Evolutionary conservation across 2,113 vertebrate genomes (phyloP), one percentile per base, ranked within the genome.

Genomic region (Scomber scombrus): DNA sequence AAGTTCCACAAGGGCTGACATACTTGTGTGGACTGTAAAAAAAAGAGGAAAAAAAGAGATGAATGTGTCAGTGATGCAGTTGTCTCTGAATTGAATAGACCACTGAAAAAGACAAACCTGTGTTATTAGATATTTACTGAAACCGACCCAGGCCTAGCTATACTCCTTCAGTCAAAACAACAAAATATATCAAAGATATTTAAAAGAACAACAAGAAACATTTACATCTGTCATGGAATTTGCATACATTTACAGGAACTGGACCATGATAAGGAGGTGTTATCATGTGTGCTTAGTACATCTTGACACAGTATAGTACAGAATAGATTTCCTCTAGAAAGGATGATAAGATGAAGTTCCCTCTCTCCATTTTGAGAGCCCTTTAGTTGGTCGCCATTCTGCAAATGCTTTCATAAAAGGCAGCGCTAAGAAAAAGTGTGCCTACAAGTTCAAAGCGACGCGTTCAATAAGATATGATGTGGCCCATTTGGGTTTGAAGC

Each of bases 351-450:
- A 87, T 62, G 63, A 89, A 80, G 79, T 89, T 87, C 74, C 69
- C 65, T 54, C 71, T 87, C 89, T 91, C 87, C 89, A 91, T 93
- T 92, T 91, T 91, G 86, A 91, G 80, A 87, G 77, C 75, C 47
- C 71, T 86, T 72, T 50, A 81, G 77, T 78, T 64, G 66, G 74
- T 85, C 78, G 77, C 87, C 86, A 91, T 89, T 91, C 90, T 84
- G 80, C 72, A 87, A 85, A 78, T 47, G 55, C 71, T 82, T 82
- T 57, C 65, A 71, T 8, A 4, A 80, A 78, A 78, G 54, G 40
- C 76, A 81, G 78, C 50, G 74, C 83, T 60, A 5, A 40, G 47
- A 43, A 45, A 69, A 89, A 81, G 69, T 65, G 57, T 40, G 77
- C 68, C 60, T 66, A 70, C 34, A 60, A 85, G 55, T 87, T 87